Evolutionary conservation across 2,888 invertebrate species (phyloP).

Genomic region (Drosophila suboccidentalis): DNA sequence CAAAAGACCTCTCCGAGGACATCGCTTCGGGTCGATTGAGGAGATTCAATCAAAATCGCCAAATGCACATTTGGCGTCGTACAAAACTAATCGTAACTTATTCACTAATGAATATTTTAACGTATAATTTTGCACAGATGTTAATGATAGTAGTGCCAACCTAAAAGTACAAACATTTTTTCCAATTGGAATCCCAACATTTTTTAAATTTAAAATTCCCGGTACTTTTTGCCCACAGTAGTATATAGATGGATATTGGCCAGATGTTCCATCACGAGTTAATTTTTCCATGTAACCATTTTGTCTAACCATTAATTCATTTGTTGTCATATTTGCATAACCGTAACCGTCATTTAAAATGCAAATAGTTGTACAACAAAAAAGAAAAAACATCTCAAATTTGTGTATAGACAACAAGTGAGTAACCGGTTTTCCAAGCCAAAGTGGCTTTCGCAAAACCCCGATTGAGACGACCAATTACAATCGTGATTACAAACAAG

Average conservation of each 20-base stretch:
- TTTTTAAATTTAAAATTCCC: no score
- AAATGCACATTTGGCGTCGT: no score
- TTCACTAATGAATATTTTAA: no score
- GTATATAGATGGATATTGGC: not conserved
- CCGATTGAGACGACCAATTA: conserved; percentile 48
- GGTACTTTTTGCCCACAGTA: no score
- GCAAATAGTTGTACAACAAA: conserved; percentile 48
- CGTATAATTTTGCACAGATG: no score
- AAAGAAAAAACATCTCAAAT: conserved; percentile 20
- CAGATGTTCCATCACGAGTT: conserved; percentile 22
- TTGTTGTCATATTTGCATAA: conserved; percentile 64
- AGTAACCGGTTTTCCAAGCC: conserved; percentile 65
- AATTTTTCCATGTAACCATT: conserved; percentile 37
- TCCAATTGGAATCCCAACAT: no score
- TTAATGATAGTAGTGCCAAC: no score
- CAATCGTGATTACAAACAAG: conserved; percentile 20
- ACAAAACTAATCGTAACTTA: no score
- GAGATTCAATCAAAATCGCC: no score
- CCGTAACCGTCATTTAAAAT: conserved; percentile 53
- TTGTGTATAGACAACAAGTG: conserved; percentile 5
- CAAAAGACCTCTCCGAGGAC: no score
- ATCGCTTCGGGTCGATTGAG: no score
- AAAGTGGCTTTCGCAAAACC: conserved; percentile 67
- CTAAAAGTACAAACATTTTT: no score
- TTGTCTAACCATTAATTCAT: conserved; percentile 36